phyloP scores from a whole-genome alignment of 2,797 vertebrate genomes.

The Manis javanica region DNA sequence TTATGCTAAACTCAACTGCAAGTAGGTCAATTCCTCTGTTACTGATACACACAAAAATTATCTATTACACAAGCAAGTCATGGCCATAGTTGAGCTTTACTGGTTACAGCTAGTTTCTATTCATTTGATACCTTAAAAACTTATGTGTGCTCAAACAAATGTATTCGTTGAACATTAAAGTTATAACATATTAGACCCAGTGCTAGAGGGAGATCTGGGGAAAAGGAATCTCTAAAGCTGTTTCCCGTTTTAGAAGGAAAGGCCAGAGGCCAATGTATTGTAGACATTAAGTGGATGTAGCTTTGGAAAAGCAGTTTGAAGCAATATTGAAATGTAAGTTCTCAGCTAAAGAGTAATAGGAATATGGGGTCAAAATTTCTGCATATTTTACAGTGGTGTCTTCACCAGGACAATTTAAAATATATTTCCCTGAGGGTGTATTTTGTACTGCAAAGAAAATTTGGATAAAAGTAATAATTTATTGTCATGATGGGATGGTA shows the following conservation, averaged over 20 bases:
- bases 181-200: background rate
- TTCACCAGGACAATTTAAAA: background rate
- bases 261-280: background rate
- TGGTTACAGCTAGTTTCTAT: background rate
- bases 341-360: background rate
- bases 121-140: background rate
- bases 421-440: background rate
- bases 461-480: background rate
- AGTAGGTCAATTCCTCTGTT: background rate
- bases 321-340: background rate
- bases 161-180: background rate
- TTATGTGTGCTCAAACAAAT: background rate
- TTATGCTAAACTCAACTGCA: background rate
- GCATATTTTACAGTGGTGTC: background rate
- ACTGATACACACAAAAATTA: background rate
- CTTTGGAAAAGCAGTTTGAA: background rate
- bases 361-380: background rate
- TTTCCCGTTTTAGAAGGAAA: background rate
- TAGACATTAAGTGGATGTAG: background rate
- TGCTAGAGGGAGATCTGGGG: background rate
- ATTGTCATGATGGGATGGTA: background rate
- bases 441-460: background rate
- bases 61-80: background rate
- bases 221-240: background rate
- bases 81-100: background rate